Evolutionary conservation across 2,797 vertebrate genomes (phyloP), one percentile per base, ranked within the genome.

Genomic region (Danio aesculapii): DNA sequence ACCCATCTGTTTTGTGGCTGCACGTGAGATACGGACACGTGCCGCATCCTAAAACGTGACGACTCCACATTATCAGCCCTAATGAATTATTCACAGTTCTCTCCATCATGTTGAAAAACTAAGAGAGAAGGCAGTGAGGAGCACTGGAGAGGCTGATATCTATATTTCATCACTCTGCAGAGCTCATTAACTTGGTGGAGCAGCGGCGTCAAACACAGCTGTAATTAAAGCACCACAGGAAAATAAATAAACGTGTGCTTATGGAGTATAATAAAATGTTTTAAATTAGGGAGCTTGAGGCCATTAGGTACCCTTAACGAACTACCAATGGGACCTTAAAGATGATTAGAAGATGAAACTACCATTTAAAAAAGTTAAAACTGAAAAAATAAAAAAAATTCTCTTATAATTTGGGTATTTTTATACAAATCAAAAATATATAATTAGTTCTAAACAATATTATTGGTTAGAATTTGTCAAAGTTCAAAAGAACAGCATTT

Each of bases 161-260:
- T 75, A 81, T 75, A 83, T 84, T 79, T 75, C 41, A 84, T 80
- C 59, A 66, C 14, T 21, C 41, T 21, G 50, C 43, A 71, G 43
- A 63, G 58, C 14, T 64, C 59, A 66, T 73, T 49, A 66, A 43
- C 50, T 57, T 55, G 30, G 52, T 14, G 62, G 8, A 64, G 67
- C 59, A 17, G n/a, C 39, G 0, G 9, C 9, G 6, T 43, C 61
- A 53, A 64, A 61, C 57, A 74, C 44, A 16, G 1, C 12, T 6
- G 19, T 0, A 13, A 53, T 41, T 53, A 11, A 71, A 55, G 16
- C 30, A 41, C 6, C 21, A 61, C 21, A 52, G 21, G 9, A 73
- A 10, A 10, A 16, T 30, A 0, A 0, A 13, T 1, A 71, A 14
- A n/a, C 4, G 19, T 30, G 30, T 30, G 30, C 30, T n/a, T 30